These are phyloP conservation scores for Anarsia innoxiella DNA, from an alignment of 2,888 invertebrate species.

Conservation along the genomic window DNA sequence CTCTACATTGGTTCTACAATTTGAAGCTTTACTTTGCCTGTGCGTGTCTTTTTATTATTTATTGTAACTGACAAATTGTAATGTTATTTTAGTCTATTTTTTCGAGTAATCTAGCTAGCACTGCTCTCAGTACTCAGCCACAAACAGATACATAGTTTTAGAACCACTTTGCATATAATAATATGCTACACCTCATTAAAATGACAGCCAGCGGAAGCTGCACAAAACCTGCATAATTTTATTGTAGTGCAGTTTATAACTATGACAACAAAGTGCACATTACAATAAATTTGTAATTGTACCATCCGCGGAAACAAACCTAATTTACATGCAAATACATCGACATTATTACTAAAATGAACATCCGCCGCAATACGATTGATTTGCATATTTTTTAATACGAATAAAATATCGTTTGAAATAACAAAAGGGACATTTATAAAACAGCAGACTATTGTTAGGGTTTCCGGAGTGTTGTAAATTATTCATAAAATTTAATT, in stretches of 20 bases:
- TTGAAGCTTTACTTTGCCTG: too few relatives aligned
- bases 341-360: constrained; percentile 66
- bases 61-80: too few relatives aligned
- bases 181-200: constrained; percentile 15
- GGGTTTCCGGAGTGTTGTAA: constrained; percentile 59
- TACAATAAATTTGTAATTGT: constrained; percentile 54
- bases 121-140: too few relatives aligned
- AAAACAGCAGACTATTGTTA: constrained; percentile 57
- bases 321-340: constrained; percentile 71
- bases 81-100: too few relatives aligned
- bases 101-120: too few relatives aligned
- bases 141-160: too few relatives aligned
- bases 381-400: constrained; percentile 72
- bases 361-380: constrained; percentile 62
- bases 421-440: constrained; percentile 53
- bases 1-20: background rate
- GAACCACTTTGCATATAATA: constrained; percentile 8
- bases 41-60: too few relatives aligned
- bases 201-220: constrained; percentile 25
- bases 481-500: constrained; percentile 69
- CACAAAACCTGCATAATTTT: constrained; percentile 26
- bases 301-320: constrained; percentile 59
- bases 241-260: constrained; percentile 42
- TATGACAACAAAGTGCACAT: constrained; percentile 43
- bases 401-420: constrained; percentile 51